phyloP scores from a whole-genome alignment of 2,797 vertebrate genomes.

The Rhadinocentrus ornatus region DNA sequence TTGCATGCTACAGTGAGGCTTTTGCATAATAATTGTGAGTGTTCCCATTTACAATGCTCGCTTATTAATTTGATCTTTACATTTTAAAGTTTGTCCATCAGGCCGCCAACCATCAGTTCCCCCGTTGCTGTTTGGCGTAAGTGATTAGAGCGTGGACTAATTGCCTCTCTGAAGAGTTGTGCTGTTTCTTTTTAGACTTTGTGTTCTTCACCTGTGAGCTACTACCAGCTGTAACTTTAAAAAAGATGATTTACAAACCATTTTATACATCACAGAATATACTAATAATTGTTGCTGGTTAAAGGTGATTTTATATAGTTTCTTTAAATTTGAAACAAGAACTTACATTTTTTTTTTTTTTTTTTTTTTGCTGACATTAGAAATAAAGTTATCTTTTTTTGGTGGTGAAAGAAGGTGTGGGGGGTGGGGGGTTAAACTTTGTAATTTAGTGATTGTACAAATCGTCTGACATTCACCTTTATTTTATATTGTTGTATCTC shows the following conservation, averaged over 20 bases:
- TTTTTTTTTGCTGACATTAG: not conserved
- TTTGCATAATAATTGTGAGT: slow-evolving; percentile 83
- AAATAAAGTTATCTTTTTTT: not conserved
- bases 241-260: slow-evolving; percentile 20
- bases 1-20: slow-evolving; percentile 80
- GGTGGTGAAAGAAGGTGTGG: too few relatives aligned
- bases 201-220: slow-evolving; percentile 32
- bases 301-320: not conserved
- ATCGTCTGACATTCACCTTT: too few relatives aligned
- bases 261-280: not conserved
- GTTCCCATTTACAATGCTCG: slow-evolving; percentile 75
- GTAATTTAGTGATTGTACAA: too few relatives aligned
- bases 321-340: not conserved
- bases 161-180: slow-evolving; percentile 71
- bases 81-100: slow-evolving; percentile 82
- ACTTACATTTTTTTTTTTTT: not conserved
- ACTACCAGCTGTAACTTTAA: slow-evolving; percentile 25
- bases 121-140: slow-evolving; percentile 61
- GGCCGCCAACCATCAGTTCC: slow-evolving; percentile 64
- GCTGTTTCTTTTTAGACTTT: slow-evolving; percentile 30
- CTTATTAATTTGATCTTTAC: slow-evolving; percentile 80
- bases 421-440: too few relatives aligned
- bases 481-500: not conserved
- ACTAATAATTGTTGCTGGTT: not conserved
- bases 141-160: slow-evolving; percentile 77